Percentiles rank a stretch among this genome's conserved stretches.
Evolutionary conservation across 2,888 invertebrate species (phyloP).

Genomic region (Drosophila crucigera): DNA sequence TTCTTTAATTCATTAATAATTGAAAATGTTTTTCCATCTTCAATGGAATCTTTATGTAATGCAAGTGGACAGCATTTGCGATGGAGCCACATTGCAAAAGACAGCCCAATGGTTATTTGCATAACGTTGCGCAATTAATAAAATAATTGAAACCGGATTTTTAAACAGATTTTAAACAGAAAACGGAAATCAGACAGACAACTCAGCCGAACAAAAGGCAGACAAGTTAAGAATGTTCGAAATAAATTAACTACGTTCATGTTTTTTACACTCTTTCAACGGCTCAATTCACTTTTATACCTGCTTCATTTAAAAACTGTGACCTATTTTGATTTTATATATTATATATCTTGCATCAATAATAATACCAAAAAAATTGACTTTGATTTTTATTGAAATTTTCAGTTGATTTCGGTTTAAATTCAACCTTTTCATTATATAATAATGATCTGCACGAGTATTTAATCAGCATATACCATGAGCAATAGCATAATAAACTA

Average conservation of each 20-base stretch:
- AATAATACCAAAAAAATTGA: neutral
- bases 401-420: neutral
- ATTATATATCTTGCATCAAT: neutral
- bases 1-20: conserved; percentile 36
- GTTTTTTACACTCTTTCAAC: conserved; percentile 22
- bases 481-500: too few relatives aligned
- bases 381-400: neutral
- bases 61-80: conserved; percentile 8
- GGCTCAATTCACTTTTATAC: neutral
- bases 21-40: neutral
- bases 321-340: too few relatives aligned
- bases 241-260: conserved; percentile 64
- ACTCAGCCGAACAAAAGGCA: conserved; percentile 38
- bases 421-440: neutral
- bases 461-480: neutral
- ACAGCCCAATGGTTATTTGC: conserved; percentile 47
- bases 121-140: conserved; percentile 71
- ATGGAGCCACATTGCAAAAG: neutral
- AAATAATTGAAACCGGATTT: conserved; percentile 75
- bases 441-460: neutral
- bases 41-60: neutral
- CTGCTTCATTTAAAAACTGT: too few relatives aligned
- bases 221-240: conserved; percentile 38
- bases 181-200: conserved; percentile 29
- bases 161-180: conserved; percentile 34